These are phyloP conservation scores for Corythornis vintsioides DNA, from an alignment of 2,113 vertebrate species.

Conservation along the genomic window DNA sequence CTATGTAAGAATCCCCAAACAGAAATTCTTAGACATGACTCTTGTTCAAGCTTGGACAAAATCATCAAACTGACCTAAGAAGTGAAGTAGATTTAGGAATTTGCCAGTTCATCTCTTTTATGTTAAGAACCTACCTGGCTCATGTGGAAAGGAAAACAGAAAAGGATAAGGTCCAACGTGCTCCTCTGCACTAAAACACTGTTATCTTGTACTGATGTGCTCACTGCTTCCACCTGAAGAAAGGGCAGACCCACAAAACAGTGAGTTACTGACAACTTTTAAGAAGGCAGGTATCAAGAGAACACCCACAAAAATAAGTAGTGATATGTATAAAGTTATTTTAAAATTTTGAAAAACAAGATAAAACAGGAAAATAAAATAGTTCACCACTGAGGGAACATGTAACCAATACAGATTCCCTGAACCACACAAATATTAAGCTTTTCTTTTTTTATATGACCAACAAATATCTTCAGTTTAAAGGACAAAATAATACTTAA, in stretches of 20 bases:
- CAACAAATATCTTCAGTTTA: background rate
- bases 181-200: slow-evolving; percentile 98
- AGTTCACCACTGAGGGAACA: background rate
- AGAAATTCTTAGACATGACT: background rate
- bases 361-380: background rate
- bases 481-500: background rate
- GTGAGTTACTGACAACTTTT: background rate
- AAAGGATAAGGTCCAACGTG: slow-evolving; percentile 96
- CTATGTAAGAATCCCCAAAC: background rate
- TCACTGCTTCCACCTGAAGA: slow-evolving; percentile 95
- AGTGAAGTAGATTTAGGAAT: background rate
- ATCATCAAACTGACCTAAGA: background rate
- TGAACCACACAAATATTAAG: background rate
- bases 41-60: background rate
- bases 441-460: background rate
- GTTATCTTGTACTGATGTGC: slow-evolving; percentile 96
- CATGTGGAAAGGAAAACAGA: slow-evolving; percentile 99
- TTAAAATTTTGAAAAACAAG: background rate
- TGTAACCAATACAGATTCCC: background rate
- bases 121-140: slow-evolving; percentile 86
- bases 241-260: background rate
- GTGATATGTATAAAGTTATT: background rate
- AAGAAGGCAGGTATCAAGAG: background rate
- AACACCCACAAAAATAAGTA: background rate
- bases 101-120: background rate